A percentile compares a stretch with the other conserved stretches of the same genome.
phyloP scores from a whole-genome alignment of 2,888 invertebrate genomes.

The Xestobium rufovillosum region DNA sequence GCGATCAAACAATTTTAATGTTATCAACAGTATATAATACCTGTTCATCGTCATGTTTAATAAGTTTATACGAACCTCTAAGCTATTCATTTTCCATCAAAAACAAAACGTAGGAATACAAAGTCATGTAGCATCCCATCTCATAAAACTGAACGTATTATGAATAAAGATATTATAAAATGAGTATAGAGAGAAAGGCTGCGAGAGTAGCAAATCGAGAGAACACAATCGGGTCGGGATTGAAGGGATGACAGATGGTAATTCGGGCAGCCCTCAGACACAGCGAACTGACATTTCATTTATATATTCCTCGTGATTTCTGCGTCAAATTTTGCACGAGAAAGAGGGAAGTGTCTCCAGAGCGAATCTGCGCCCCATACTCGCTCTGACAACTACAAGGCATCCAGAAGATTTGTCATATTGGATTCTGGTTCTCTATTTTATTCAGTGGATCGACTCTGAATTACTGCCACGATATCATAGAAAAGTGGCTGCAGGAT shows the following conservation, averaged over 20 bases:
- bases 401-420: slow-evolving; percentile 3
- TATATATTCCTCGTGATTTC: slow-evolving; percentile 22
- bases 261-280: slow-evolving; percentile 19
- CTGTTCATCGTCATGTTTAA: too few species aligned
- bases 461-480: slow-evolving; percentile 1
- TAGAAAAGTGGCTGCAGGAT: too few species aligned
- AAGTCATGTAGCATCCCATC: too few species aligned
- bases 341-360: slow-evolving; percentile 15
- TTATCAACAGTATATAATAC: too few species aligned
- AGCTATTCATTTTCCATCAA: too few species aligned
- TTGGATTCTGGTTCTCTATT: slow-evolving; percentile 1
- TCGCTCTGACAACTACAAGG: slow-evolving; percentile 2
- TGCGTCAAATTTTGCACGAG: slow-evolving; percentile 17
- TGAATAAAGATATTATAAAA: too few species aligned
- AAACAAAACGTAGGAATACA: too few species aligned
- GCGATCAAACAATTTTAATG: too few species aligned
- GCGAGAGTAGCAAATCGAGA: neutral
- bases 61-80: too few species aligned
- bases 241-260: slow-evolving; percentile 17
- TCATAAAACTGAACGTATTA: too few species aligned
- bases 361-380: neutral
- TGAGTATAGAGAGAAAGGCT: neutral
- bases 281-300: slow-evolving; percentile 22
- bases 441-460: neutral
- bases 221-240: neutral